Evolutionary conservation across 2,113 vertebrate species (phyloP).

Genomic region (Podilymbus podiceps): DNA sequence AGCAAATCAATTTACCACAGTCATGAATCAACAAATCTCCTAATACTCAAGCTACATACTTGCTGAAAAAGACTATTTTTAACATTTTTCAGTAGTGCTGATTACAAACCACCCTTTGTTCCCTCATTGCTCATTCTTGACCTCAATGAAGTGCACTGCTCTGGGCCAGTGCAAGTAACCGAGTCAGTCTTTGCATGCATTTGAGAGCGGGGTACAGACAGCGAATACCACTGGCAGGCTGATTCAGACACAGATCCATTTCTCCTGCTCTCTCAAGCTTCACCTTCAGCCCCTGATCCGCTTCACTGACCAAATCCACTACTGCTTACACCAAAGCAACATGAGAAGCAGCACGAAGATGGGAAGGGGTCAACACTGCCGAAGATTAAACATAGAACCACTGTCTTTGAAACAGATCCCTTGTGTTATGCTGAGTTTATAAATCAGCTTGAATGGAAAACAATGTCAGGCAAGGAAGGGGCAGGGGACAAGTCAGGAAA

Average conservation of each 20-base stretch:
- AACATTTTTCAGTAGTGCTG: not conserved
- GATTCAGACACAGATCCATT: not conserved
- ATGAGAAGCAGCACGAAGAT: not conserved
- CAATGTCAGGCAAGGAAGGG: not conserved
- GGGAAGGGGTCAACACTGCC: not conserved
- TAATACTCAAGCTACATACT: not conserved
- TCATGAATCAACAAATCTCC: not conserved
- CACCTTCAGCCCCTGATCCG: not conserved
- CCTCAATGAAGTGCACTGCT: not conserved
- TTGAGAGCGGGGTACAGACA: not conserved
- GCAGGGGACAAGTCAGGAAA: not conserved
- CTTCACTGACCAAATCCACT: not conserved
- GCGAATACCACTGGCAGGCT: not conserved
- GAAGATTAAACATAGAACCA: not conserved
- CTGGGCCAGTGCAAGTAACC: not conserved
- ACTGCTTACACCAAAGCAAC: not conserved
- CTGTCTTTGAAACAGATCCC: not conserved
- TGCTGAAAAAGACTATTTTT: not conserved
- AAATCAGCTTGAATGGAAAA: not conserved
- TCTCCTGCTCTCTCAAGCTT: not conserved
- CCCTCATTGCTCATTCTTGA: not conserved
- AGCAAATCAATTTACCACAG: not conserved
- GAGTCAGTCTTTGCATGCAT: accelerated
- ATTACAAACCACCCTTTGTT: not conserved
- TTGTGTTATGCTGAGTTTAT: not conserved